These are phyloP conservation scores for Borostomias antarcticus DNA, from an alignment of 2,797 vertebrate species.

Conservation along the genomic window DNA sequence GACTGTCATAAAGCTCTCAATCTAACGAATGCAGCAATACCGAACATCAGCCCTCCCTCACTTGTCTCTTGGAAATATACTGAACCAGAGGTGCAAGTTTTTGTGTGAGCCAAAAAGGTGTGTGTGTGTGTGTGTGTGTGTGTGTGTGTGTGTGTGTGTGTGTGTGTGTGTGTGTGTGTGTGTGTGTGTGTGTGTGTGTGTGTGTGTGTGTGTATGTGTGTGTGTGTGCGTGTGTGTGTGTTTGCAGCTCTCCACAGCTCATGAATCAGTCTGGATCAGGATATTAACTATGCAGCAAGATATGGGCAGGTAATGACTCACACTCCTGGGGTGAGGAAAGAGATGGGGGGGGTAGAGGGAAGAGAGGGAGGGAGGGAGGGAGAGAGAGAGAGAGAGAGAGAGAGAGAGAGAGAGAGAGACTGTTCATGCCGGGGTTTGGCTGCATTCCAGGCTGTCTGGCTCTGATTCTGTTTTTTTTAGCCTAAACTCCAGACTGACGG, in stretches of 20 bases:
- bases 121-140: not conserved
- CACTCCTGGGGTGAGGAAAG: constrained; percentile 36
- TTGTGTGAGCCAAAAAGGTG: not conserved
- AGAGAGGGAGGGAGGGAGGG: constrained; percentile 23
- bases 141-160: not conserved
- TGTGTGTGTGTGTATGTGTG: not conserved
- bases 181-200: not conserved
- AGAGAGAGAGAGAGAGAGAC: constrained; percentile 34
- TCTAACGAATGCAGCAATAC: no score
- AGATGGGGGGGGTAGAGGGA: constrained; percentile 41
- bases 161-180: not conserved
- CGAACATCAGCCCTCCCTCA: no score
- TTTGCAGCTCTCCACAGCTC: not conserved
- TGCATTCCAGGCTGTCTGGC: constrained; percentile 74
- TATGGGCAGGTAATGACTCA: constrained; percentile 58
- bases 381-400: not conserved
- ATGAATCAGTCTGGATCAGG: constrained; percentile 27
- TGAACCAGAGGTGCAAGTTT: not conserved
- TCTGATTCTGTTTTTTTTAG: constrained; percentile 62
- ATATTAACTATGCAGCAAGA: constrained; percentile 40
- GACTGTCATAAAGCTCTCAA: no score
- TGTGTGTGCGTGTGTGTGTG: not conserved
- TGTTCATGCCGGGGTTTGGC: constrained; percentile 71
- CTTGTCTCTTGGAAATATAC: constrained; percentile 8
- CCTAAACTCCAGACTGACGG: constrained; percentile 60